phyloP scores from a whole-genome alignment of 2,888 invertebrate genomes.

The Melieria crassipennis region DNA sequence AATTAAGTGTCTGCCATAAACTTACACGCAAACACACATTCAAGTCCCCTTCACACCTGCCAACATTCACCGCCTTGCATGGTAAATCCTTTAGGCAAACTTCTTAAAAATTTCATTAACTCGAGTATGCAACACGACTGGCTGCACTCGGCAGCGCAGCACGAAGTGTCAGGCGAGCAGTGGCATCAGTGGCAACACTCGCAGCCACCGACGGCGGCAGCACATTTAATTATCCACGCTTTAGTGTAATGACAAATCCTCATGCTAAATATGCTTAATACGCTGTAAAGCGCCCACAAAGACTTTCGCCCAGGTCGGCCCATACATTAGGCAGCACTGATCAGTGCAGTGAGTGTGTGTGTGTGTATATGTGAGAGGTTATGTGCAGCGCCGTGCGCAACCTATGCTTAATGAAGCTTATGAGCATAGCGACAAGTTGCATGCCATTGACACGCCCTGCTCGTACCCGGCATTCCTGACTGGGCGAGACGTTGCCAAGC shows the following conservation, averaged over 20 bases:
- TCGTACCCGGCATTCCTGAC: too few relatives aligned
- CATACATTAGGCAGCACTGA: too few relatives aligned
- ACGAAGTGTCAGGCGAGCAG: slow-evolving; percentile 32
- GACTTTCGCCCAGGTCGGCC: too few relatives aligned
- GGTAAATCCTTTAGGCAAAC: slow-evolving; percentile 26
- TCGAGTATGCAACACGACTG: slow-evolving; percentile 43
- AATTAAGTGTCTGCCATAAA: too few relatives aligned
- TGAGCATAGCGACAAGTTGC: slow-evolving; percentile 41
- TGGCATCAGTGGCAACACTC: too few relatives aligned
- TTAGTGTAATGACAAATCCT: slow-evolving; percentile 61
- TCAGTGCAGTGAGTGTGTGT: slow-evolving; percentile 16
- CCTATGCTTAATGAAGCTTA: slow-evolving; percentile 63
- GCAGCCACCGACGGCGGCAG: slow-evolving; percentile 23
- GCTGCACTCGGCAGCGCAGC: not conserved
- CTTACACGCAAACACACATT: too few relatives aligned
- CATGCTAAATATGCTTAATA: slow-evolving; percentile 58
- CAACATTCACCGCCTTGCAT: too few relatives aligned
- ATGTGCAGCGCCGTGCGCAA: slow-evolving; percentile 15
- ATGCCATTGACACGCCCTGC: slow-evolving; percentile 39
- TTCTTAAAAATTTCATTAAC: slow-evolving; percentile 57
- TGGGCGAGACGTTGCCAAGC: slow-evolving; percentile 15
- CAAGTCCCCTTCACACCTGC: too few relatives aligned
- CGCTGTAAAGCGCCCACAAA: slow-evolving; percentile 31
- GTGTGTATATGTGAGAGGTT: slow-evolving; percentile 6
- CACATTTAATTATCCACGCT: slow-evolving; percentile 59